A percentile compares a stretch with the other conserved stretches of the same genome.
phyloP scores from a whole-genome alignment of 2,797 vertebrate species.

The Uromys caudimaculatus region DNA sequence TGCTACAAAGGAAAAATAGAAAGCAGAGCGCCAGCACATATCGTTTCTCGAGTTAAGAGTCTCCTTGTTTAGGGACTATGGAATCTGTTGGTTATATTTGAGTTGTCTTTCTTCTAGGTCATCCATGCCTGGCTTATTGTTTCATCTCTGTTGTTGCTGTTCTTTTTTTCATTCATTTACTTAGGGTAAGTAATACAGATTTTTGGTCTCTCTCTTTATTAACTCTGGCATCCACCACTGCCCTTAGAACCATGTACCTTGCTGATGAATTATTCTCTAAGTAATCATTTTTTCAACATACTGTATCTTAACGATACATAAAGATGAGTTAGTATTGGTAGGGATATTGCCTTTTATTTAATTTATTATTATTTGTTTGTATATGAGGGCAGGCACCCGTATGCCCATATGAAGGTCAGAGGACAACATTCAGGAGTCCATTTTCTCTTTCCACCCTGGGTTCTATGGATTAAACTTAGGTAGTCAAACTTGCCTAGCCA shows the following conservation, averaged over 20 bases:
- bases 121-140: slow-evolving; percentile 99
- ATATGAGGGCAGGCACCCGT: neutral
- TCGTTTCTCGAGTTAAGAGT: neutral
- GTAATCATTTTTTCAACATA: neutral
- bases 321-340: neutral
- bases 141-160: slow-evolving; percentile 97
- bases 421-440: neutral
- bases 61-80: neutral
- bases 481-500: neutral
- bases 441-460: neutral
- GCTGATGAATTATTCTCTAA: slow-evolving; percentile 29
- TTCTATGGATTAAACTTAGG: neutral
- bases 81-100: slow-evolving; percentile 52
- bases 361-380: neutral
- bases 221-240: neutral
- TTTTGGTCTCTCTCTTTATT: slow-evolving; percentile 23
- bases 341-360: neutral
- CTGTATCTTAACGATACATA: neutral
- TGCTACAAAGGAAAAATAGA: too few relatives aligned
- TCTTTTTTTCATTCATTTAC: slow-evolving; percentile 99
- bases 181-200: slow-evolving; percentile 92
- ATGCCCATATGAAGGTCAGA: neutral
- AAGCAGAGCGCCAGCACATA: neutral
- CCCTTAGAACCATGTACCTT: slow-evolving; percentile 47
- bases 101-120: slow-evolving; percentile 89